A percentile compares a stretch with the other conserved stretches of the same genome.
Evolutionary conservation across 2,888 invertebrate species (phyloP).

Genomic region (Drosophila birchii): DNA sequence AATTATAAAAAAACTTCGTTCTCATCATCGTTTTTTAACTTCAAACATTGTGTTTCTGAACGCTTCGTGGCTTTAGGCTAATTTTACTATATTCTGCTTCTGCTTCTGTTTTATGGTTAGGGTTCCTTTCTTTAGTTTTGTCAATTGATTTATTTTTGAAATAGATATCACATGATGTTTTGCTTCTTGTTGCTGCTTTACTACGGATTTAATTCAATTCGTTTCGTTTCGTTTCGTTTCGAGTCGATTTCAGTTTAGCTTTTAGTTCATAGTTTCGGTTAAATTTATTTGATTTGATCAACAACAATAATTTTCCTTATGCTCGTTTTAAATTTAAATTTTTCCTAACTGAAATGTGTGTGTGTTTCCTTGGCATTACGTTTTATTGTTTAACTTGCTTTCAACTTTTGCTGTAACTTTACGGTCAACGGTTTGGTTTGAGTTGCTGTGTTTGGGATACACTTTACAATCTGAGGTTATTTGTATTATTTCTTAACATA

Average conservation of each 20-base stretch:
- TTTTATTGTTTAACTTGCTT: constrained; percentile 22
- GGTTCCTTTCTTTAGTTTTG: constrained; percentile 47
- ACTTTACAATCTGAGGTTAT: constrained; percentile 23
- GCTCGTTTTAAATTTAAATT: constrained; percentile 32
- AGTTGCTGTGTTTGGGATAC: constrained; percentile 13
- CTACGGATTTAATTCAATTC: constrained; percentile 59
- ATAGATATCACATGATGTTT: constrained; percentile 73
- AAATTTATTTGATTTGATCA: constrained; percentile 50
- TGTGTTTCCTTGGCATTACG: constrained; percentile 33
- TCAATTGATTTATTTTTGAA: constrained; percentile 72
- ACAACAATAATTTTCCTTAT: constrained; percentile 46
- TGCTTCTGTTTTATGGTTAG: constrained; percentile 35
- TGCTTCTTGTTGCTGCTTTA: constrained; percentile 58
- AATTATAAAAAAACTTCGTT: constrained; percentile 15
- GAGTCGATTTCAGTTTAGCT: constrained; percentile 32
- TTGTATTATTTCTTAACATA: not conserved
- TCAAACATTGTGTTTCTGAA: constrained; percentile 35
- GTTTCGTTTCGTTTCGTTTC: constrained; percentile 20
- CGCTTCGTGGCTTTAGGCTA: constrained; percentile 38
- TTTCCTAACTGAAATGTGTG: constrained; percentile 39
- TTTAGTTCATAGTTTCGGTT: constrained; percentile 34
- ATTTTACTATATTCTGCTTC: constrained; percentile 39
- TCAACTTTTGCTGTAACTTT: constrained; percentile 24
- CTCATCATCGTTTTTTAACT: not conserved
- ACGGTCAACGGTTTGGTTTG: constrained; percentile 26